Percentiles rank a stretch among this genome's conserved stretches.
Conservation (phyloP, 2,113 vertebrate species). For the Tympanuchus pallidicinctus region DNA sequence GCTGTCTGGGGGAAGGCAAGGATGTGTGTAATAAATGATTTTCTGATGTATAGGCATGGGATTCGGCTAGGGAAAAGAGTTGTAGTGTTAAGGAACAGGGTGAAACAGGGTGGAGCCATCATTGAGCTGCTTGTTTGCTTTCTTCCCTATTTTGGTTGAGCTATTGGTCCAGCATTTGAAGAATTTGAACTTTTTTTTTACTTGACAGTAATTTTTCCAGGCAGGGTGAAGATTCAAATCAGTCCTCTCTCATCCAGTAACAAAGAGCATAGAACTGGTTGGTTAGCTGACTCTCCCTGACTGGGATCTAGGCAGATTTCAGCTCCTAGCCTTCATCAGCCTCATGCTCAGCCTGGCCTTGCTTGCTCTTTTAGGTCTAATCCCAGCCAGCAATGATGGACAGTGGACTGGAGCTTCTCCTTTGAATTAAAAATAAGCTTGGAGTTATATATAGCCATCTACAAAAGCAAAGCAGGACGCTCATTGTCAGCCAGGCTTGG, state of each 20-base stretch:
- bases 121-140: neutral
- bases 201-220: neutral
- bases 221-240: neutral
- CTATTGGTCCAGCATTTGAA: neutral
- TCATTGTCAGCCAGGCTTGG: neutral
- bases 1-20: neutral
- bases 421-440: conserved; percentile 19
- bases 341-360: neutral
- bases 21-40: neutral
- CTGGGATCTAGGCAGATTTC: neutral
- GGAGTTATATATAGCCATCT: conserved; percentile 38
- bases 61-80: neutral
- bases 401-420: neutral
- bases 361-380: neutral
- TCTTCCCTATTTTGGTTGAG: conserved; percentile 21
- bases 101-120: neutral
- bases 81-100: neutral
- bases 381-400: neutral
- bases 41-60: neutral
- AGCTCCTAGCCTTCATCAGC: neutral
- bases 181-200: neutral
- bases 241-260: neutral
- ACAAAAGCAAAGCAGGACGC: conserved; percentile 2
- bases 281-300: neutral
- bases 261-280: neutral